These are phyloP conservation scores for Tinea pellionella DNA, from an alignment of 2,888 invertebrate genomes.

Conservation along the genomic window DNA sequence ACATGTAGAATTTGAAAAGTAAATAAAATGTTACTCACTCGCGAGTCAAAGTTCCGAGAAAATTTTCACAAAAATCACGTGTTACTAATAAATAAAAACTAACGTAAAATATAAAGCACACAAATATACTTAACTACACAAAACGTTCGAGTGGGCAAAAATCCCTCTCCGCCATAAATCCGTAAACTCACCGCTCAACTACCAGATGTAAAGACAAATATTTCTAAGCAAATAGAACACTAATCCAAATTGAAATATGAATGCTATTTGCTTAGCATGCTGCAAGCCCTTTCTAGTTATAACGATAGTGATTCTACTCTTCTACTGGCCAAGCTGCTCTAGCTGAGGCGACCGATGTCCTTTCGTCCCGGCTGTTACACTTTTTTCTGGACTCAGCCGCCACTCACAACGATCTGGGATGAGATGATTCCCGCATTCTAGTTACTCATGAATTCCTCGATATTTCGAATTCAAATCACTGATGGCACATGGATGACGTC, in stretches of 20 bases:
- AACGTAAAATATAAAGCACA: conserved; percentile 56
- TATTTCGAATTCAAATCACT: conserved; percentile 16
- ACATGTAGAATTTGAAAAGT: not conserved
- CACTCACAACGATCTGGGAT: conserved; percentile 33
- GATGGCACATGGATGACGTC: conserved; percentile 52
- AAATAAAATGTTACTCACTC: not conserved
- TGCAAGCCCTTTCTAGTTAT: conserved; percentile 47
- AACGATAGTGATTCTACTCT: conserved; percentile 25
- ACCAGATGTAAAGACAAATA: conserved; percentile 59
- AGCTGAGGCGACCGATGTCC: conserved; percentile 7
- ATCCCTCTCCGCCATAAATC: conserved; percentile 70
- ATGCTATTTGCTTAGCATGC: conserved; percentile 23
- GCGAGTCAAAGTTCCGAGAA: not conserved
- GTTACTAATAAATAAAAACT: conserved; percentile 33
- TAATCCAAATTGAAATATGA: no score
- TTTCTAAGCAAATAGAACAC: conserved; percentile 40
- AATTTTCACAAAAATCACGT: not conserved
- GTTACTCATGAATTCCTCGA: not conserved
- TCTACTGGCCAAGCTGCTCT: conserved; percentile 15
- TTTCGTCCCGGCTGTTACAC: not conserved
- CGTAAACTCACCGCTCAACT: conserved; percentile 65
- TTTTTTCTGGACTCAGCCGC: conserved; percentile 20
- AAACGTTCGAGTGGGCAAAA: conserved; percentile 55
- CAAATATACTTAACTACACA: conserved; percentile 54
- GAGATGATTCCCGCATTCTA: conserved; percentile 23